Base-by-base conservation (phyloP, 2,113 vertebrate species). In the Neogale vison region DNA sequence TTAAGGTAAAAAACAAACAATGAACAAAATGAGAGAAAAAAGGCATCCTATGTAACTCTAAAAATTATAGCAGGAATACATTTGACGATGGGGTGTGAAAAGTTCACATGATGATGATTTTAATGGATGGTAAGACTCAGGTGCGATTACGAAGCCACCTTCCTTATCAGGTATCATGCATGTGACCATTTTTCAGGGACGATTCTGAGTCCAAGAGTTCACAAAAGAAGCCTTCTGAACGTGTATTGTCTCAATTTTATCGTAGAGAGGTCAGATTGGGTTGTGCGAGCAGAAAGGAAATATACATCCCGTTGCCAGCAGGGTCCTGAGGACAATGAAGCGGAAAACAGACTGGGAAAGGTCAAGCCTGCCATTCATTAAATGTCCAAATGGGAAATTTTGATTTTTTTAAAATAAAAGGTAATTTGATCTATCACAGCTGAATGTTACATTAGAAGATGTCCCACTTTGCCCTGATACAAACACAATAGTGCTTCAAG, bases 351-450 rank as follows among this genome's bases (percentile, higher is more conserved):
- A 52, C 94, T 24, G 3, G 31, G 52, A 97, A 98, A 98, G 97
- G 98, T 98, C 98, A 95, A 65, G 55, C 95, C 98, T 98, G 98
- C 96, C 98, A 98, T 77, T 98, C 97, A 98, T 36, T 3, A 82
- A 79, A 55, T 10, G 82, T 97, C 93, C 97, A 77, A 97, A 97
- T 96, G 96, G 93, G 89, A 96, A 97, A 98, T 97, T 98, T 97
- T 98, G 98, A 98, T 98, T 98, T 98, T 97, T 97, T 96, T 96
- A 59, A 96, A 98, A 97, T 98, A 95, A 98, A 97, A 97, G 98
- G 97, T 98, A 97, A 98, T 98, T 97, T 98, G 98, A 98, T 97
- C 97, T 85, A 80, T 50, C 85, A n/a, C 39, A 24, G 72, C 82
- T 96, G 94, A 97, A 97, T 93, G 97, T 83, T 88, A 59, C 96